phyloP scores from a whole-genome alignment of 2,888 invertebrate species.

The Bugula neritina region DNA sequence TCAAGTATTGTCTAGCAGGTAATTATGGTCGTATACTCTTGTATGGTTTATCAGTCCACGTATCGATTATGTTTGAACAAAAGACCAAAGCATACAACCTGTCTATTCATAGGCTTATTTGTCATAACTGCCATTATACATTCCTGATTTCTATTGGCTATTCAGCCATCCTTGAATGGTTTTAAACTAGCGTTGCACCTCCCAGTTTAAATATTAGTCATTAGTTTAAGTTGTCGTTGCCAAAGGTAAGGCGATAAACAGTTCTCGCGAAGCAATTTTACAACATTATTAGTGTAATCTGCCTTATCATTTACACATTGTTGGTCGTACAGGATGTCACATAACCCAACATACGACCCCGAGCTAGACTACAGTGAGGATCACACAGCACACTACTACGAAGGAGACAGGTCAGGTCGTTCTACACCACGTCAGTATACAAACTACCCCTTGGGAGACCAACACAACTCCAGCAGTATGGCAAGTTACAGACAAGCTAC shows the following conservation, averaged over 20 bases:
- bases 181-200: not conserved
- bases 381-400: not conserved
- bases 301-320: not conserved
- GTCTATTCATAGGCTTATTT: not conserved
- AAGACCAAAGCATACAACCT: not conserved
- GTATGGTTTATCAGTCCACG: too few species aligned
- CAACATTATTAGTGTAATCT: not conserved
- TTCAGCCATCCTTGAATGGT: not conserved
- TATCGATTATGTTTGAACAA: not conserved
- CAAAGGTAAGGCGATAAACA: not conserved
- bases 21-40: too few species aligned
- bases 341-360: conserved; percentile 25
- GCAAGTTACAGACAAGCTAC: conserved; percentile 24
- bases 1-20: too few species aligned
- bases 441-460: too few species aligned
- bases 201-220: not conserved
- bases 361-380: not conserved
- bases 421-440: conserved; percentile 11
- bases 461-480: too few species aligned
- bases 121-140: not conserved
- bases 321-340: conserved; percentile 2
- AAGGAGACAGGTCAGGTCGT: conserved; percentile 8
- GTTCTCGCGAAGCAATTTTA: not conserved
- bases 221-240: not conserved
- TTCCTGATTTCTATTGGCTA: not conserved